Evolutionary conservation across 2,888 invertebrate genomes (phyloP), one percentile per base, ranked within the genome.

Genomic region (Blastobasis adustella): DNA sequence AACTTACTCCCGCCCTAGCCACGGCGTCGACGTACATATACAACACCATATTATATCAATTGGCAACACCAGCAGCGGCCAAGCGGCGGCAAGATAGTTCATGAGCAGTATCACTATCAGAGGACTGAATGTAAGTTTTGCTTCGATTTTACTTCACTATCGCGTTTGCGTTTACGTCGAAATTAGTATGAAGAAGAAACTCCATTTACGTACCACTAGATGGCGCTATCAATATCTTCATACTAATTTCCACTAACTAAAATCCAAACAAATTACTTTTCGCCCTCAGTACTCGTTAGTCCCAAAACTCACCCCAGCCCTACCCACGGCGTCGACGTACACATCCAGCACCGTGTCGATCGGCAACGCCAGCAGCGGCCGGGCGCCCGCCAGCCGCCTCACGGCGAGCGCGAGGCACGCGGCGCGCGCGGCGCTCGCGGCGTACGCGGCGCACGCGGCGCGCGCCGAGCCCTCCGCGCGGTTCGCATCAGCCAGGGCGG

Each of bases 41-140:
- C 4, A 85, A 75, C 39, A 89, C 79, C 0, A n/a, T n/a, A n/a
- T n/a, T n/a, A 82, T 79, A 46, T 89, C 89, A 0, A 82, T 65
- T 0, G 90, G 89, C 56, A 91, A 70, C 0, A 87, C 76, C 7
- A 90, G 79, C 6, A 90, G 76, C n/a, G 90, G 83, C 51, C 81
- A 72, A 4, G 75, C 71, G 0, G n/a, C n/a, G n/a, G n/a, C n/a
- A n/a, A n/a, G n/a, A n/a, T n/a, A n/a, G n/a, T n/a, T n/a, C n/a
- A n/a, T n/a, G n/a, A n/a, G n/a, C n/a, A n/a, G n/a, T n/a, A n/a
- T n/a, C n/a, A n/a, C n/a, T n/a, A n/a, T n/a, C n/a, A n/a, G n/a
- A n/a, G n/a, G n/a, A n/a, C n/a, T n/a, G n/a, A n/a, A n/a, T n/a
- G n/a, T n/a, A n/a, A n/a, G n/a, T n/a, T n/a, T n/a, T n/a, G n/a